phyloP scores from a whole-genome alignment of 2,797 vertebrate genomes.

The Gadopsis bispinosus region DNA sequence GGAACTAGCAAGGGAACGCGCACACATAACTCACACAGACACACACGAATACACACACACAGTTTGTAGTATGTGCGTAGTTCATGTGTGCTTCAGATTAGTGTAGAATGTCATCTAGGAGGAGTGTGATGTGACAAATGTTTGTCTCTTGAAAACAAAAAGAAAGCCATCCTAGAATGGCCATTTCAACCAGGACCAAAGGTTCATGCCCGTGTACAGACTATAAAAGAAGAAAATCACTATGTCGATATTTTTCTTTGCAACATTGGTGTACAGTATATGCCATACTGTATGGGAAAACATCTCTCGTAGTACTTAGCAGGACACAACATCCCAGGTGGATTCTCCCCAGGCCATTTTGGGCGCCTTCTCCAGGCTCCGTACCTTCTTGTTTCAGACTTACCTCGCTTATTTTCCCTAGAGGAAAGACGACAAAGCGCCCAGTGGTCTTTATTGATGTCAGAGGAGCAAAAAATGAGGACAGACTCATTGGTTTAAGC shows the following conservation, averaged over 20 bases:
- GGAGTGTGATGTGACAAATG: conserved; percentile 73
- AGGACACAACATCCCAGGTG: conserved; percentile 59
- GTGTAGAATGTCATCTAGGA: conserved; percentile 79
- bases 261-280: conserved; percentile 72
- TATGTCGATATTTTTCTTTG: conserved; percentile 76
- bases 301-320: conserved; percentile 65
- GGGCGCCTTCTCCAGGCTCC: conserved; percentile 61
- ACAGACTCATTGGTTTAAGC: conserved; percentile 75
- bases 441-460: conserved; percentile 77
- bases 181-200: conserved; percentile 81
- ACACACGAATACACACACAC: conserved; percentile 54
- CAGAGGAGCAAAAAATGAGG: conserved; percentile 73
- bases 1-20: conserved; percentile 28
- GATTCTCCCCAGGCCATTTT: conserved; percentile 63
- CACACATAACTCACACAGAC: conserved; percentile 46
- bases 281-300: conserved; percentile 61
- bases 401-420: conserved; percentile 62
- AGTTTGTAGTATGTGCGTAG: conserved; percentile 74
- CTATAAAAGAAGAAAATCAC: conserved; percentile 74
- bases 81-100: conserved; percentile 74
- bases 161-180: conserved; percentile 70
- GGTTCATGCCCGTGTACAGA: conserved; percentile 75
- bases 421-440: conserved; percentile 67
- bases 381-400: conserved; percentile 63
- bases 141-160: conserved; percentile 71